These are phyloP conservation scores for Nymphalis urticae DNA, from an alignment of 2,888 invertebrate species.

Conservation along the genomic window DNA sequence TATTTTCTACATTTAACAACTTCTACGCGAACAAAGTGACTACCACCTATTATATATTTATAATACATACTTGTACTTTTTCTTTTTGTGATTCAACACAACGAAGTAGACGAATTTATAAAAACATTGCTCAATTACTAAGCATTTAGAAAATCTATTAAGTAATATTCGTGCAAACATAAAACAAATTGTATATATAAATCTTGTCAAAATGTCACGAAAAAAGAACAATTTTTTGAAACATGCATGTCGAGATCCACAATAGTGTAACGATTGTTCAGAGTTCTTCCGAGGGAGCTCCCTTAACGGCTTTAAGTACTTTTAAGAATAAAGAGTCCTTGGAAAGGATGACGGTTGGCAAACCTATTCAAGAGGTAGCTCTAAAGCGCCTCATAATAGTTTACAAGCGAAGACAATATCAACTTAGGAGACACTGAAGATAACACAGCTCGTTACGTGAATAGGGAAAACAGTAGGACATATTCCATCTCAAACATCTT, in stretches of 20 bases:
- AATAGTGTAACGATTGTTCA: slow-evolving; percentile 2
- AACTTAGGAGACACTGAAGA: slow-evolving; percentile 3
- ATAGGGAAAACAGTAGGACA: neutral
- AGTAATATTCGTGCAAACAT: no score
- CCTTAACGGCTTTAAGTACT: neutral
- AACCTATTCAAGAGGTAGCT: slow-evolving; percentile 1
- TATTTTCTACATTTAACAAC: no score
- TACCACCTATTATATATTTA: no score
- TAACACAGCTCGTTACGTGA: slow-evolving; percentile 3
- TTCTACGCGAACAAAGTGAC: no score
- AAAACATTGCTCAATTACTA: no score
- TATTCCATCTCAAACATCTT: neutral
- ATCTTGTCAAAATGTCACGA: no score
- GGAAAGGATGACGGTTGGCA: neutral
- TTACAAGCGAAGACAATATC: slow-evolving; percentile 11
- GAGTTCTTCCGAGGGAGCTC: neutral
- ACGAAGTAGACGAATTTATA: no score
- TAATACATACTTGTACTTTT: no score
- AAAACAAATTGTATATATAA: no score
- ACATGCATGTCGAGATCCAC: neutral
- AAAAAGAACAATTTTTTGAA: neutral
- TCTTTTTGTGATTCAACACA: no score
- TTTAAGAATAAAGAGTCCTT: slow-evolving; percentile 9
- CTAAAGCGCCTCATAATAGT: slow-evolving; percentile 9
- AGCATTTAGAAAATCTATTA: no score